Evolutionary conservation across 2,113 vertebrate species (phyloP), one percentile per base, ranked within the genome.

Genomic region (Podarcis raffonei): DNA sequence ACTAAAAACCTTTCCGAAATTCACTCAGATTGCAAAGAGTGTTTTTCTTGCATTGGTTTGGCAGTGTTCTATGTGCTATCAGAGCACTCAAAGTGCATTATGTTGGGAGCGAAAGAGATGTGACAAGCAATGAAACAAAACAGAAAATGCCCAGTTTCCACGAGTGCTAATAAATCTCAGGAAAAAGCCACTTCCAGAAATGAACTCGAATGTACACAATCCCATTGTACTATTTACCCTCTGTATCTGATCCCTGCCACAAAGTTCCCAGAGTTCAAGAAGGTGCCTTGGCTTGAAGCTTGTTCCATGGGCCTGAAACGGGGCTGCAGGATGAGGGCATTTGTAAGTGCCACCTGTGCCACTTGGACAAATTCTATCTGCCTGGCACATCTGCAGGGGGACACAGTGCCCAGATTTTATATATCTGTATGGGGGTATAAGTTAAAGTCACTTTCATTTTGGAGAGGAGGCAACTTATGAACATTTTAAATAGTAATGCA

Each of bases 21-120:
- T 66, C 72, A 35, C 89, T 89, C 81, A 0, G 30, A 7, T 39
- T 4, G 68, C 22, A 32, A 0, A 23, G 0, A 0, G 0, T 1
- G 78, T 5, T n/a, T 48, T 65, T 4, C 77, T 32, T 37, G 39
- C 0, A 0, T 13, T 57, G 2, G 16, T 76, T 25, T 78, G 5
- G 1, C 11, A 2, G 15, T 27, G 23, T 65, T 13, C 35, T 53
- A 53, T 53, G 48, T 53, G 32, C 12, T 65, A 2, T 53, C 75
- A 0, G 2, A 8, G 79, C 85, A 27, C 65, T 0, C 59, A 0
- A 0, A 0, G 6, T 0, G 0, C 6, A 66, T 48, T 53, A 18
- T 2, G 42, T 62, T 74, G 68, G 57, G 57, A 30, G 75, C 13
- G 25, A 68, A 27, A 30, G 8, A 69, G 20, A 22, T 7, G 8